Evolutionary conservation across 2,888 invertebrate genomes (phyloP).

Genomic region (Hofmannophila pseudospretella): DNA sequence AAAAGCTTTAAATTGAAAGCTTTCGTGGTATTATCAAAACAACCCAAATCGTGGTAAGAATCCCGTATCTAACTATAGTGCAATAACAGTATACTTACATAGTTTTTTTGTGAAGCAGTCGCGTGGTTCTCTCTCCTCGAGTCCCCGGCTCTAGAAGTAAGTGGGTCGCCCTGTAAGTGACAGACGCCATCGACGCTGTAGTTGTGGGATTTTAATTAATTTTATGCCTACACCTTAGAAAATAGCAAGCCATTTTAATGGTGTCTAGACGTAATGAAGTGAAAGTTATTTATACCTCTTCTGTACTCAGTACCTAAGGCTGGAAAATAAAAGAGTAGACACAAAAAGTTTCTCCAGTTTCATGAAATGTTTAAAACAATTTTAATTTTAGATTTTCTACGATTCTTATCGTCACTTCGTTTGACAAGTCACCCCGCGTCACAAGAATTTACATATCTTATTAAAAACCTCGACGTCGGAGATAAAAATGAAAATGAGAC

Average conservation of each 20-base stretch:
- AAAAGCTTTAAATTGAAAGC: no score
- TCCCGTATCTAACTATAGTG: no score
- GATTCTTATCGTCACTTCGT: slow-evolving; percentile 39
- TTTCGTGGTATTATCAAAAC: no score
- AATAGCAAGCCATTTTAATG: no score
- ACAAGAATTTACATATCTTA: slow-evolving; percentile 72
- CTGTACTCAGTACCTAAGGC: no score
- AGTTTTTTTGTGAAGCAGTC: slow-evolving; percentile 6
- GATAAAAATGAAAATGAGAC: slow-evolving; percentile 74
- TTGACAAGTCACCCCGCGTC: slow-evolving; percentile 42
- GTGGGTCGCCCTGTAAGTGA: slow-evolving; percentile 49
- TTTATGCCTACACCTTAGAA: slow-evolving; percentile 20
- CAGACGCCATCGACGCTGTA: slow-evolving; percentile 32
- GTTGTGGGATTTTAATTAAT: slow-evolving; percentile 44
- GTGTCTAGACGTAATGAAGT: no score
- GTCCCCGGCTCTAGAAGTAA: slow-evolving; percentile 27
- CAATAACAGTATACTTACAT: no score
- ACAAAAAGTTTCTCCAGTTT: background rate
- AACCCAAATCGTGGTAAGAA: no score
- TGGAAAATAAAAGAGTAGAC: background rate
- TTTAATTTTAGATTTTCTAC: slow-evolving; percentile 2
- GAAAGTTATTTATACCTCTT: no score
- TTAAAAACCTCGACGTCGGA: slow-evolving; percentile 67
- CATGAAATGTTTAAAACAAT: background rate
- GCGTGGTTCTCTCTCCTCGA: slow-evolving; percentile 25